Conservation (phyloP, 1,140 invertebrate genomes). For the Drosophila persimilis region DNA sequence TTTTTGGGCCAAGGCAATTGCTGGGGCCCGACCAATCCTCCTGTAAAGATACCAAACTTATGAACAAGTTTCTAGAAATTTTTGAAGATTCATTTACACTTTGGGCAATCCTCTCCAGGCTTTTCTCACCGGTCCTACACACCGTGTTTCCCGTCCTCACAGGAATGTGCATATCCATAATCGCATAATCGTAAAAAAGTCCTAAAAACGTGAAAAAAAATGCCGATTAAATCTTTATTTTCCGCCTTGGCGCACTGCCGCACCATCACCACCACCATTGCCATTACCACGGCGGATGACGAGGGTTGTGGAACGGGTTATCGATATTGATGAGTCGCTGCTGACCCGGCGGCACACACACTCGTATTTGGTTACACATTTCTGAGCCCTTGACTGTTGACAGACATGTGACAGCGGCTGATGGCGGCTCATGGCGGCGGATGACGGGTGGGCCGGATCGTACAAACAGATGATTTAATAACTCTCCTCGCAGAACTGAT, state of each 20-base stretch:
- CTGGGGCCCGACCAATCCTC: too few species aligned
- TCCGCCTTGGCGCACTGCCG: constrained; percentile 62
- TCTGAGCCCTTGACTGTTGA: constrained; percentile 62
- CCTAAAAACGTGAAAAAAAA: constrained; percentile 61
- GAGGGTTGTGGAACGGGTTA: neutral
- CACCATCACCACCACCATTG: neutral
- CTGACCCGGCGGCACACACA: neutral
- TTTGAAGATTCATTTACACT: too few species aligned
- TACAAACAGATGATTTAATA: constrained; percentile 80
- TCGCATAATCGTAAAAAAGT: constrained; percentile 55
- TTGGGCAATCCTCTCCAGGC: too few species aligned
- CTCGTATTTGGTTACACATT: constrained; percentile 61
- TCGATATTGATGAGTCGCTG: neutral
- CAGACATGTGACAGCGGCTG: constrained; percentile 68
- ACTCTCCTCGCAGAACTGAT: constrained; percentile 52
- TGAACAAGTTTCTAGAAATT: too few species aligned
- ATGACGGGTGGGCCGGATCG: constrained; percentile 38
- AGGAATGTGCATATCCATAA: too few species aligned
- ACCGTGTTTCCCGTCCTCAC: too few species aligned
- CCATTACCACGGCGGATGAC: neutral
- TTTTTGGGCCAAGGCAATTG: too few species aligned
- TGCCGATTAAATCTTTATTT: constrained; percentile 80
- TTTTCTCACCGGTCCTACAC: too few species aligned
- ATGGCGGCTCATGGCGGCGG: constrained; percentile 6
- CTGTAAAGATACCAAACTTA: too few species aligned